Evolutionary conservation across 2,113 vertebrate species (phyloP), one percentile per base, ranked within the genome.

Genomic region (Merops nubicus): DNA sequence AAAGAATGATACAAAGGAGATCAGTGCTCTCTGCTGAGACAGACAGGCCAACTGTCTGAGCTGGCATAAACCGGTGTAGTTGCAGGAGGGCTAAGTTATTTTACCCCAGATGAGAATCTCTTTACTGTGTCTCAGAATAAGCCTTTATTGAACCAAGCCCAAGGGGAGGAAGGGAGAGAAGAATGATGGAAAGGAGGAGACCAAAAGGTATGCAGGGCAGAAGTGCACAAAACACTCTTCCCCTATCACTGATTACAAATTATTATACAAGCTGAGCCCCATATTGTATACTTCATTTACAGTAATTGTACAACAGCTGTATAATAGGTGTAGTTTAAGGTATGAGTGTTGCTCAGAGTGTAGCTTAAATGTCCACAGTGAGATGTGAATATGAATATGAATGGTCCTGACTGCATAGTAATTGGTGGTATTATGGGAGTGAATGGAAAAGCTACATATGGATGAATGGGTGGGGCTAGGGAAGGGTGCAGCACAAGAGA

Each of bases 301-400:
- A 96, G 95, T 91, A 97, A 98, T 93, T 97, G 97, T 97, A 97
- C 98, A 98, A 98, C 98, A 98, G 98, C 98, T 98, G 98, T 98
- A 97, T 98, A 98, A 98, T 98, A 97, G 96, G 98, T 97, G 97
- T 97, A 98, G 97, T 97, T 97, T 98, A 98, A 98, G 97, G 97
- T 97, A 93, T 89, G 95, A 96, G 96, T 96, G 97, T 97, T 97
- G 98, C 98, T 98, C 97, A 89, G 97, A 98, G 98, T 97, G 96
- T 93, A 94, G 97, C 97, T 97, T 96, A 98, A 98, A 98, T 91
- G 96, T 97, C 98, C 98, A 97, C 97, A 97, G 98, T 96, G 98
- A 97, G 97, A 98, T 97, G 95, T 97, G 97, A 98, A 98, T 98
- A 98, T 97, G 97, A 98, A 93, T 97, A 95, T 96, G 97, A 98